Evolutionary conservation across 2,113 vertebrate genomes (phyloP).

Genomic region (Pollimyrus isidori): DNA sequence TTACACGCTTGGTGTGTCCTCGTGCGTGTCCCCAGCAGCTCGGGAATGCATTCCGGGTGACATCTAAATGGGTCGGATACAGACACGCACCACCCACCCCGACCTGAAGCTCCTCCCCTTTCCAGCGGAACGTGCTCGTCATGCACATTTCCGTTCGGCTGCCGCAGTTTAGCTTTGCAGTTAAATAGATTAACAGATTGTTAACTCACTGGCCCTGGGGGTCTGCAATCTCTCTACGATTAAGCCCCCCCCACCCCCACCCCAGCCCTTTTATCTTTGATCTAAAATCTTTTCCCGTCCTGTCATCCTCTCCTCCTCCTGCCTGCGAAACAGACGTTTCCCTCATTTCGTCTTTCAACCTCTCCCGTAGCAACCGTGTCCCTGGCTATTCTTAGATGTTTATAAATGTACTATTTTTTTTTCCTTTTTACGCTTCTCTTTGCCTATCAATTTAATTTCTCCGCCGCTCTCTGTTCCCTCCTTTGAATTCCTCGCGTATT

Average conservation of each 20-base stretch:
- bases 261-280: constrained; percentile 4
- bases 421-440: too few species aligned
- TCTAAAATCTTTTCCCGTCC: constrained; percentile 2
- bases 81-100: neutral
- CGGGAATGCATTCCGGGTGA: neutral
- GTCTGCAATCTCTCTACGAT: constrained; percentile 31
- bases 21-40: neutral
- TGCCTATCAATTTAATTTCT: neutral
- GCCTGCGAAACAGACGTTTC: neutral
- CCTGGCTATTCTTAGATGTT: neutral
- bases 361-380: neutral
- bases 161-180: constrained; percentile 13
- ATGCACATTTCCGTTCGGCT: constrained; percentile 19
- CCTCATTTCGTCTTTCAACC: neutral
- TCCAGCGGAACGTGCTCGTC: constrained; percentile 23
- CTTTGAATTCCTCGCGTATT: neutral
- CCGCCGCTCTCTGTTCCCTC: neutral
- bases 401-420: neutral
- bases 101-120: constrained; percentile 15
- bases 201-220: constrained; percentile 33
- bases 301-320: neutral
- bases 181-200: constrained; percentile 51
- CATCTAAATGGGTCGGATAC: neutral
- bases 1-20: neutral
- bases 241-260: neutral